Evolutionary conservation across 2,888 invertebrate genomes (phyloP).

Genomic region (Bugulina stolonifera): DNA sequence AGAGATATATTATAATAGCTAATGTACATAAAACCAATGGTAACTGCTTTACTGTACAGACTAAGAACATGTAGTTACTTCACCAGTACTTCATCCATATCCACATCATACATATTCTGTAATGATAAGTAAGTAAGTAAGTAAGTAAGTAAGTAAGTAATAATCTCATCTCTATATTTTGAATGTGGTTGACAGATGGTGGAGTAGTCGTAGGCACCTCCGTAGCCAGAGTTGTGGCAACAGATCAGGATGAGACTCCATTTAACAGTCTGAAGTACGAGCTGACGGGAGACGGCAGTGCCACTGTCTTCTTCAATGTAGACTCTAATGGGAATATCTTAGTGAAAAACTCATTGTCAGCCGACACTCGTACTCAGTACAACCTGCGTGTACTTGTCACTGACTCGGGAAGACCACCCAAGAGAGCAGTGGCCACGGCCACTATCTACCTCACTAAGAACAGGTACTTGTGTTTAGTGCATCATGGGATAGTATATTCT

Average conservation of each 20-base stretch:
- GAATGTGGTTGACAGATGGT: conserved; percentile 12
- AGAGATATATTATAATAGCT: no score
- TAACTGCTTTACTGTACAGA: no score
- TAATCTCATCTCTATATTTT: no score
- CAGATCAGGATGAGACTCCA: not conserved
- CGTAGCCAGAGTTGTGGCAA: conserved; percentile 5
- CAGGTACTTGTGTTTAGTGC: no score
- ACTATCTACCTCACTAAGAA: conserved; percentile 39
- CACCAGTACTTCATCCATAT: no score
- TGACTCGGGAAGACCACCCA: conserved; percentile 37
- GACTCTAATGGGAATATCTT: conserved; percentile 32
- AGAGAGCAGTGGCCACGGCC: conserved; percentile 39
- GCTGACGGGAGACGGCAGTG: conserved; percentile 32
- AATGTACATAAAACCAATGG: no score
- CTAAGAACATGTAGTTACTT: no score
- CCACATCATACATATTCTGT: no score
- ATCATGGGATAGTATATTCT: no score
- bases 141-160: no score
- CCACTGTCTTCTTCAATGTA: conserved; percentile 38
- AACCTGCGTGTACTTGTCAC: conserved; percentile 38
- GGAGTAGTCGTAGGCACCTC: not conserved
- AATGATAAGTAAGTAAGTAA: no score
- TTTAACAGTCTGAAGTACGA: conserved; percentile 27
- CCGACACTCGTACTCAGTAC: conserved; percentile 8
- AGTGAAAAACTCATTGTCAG: conserved; percentile 10